phyloP scores from a whole-genome alignment of 2,113 vertebrate species.

The Microcebus murinus region DNA sequence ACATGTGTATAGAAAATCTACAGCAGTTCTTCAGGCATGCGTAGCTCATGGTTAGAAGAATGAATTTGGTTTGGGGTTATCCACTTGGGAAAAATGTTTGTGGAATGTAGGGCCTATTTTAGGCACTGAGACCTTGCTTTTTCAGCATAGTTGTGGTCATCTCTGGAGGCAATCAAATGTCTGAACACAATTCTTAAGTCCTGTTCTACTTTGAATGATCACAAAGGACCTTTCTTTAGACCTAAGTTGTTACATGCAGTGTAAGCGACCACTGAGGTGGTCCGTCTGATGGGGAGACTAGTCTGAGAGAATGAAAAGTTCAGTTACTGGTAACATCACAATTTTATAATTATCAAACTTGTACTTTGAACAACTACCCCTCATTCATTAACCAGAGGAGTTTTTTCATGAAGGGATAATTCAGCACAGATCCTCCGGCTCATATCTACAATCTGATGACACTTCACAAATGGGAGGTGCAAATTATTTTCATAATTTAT shows the following conservation, averaged over 20 bases:
- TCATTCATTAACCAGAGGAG: neutral
- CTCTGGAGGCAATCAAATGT: neutral
- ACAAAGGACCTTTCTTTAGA: neutral
- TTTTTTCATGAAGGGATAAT: neutral
- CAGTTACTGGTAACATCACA: neutral
- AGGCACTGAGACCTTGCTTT: neutral
- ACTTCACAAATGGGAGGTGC: neutral
- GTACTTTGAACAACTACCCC: neutral
- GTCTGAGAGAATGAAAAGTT: neutral
- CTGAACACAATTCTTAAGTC: neutral
- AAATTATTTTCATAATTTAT: neutral
- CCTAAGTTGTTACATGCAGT: too few relatives aligned
- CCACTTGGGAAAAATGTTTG: neutral
- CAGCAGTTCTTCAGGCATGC: neutral
- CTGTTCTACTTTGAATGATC: neutral
- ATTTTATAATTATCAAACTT: neutral
- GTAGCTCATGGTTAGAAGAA: neutral
- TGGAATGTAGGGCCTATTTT: constrained; percentile 19
- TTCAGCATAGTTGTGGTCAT: constrained; percentile 29
- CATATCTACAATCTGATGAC: neutral
- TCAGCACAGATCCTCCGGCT: neutral
- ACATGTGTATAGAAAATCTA: neutral
- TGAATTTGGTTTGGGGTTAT: neutral
- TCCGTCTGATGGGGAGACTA: neutral
- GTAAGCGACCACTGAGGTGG: neutral